A percentile compares a stretch with the other conserved stretches of the same genome.
Conservation (phyloP, 2,113 vertebrate species). For the Halichoeres trimaculatus region DNA sequence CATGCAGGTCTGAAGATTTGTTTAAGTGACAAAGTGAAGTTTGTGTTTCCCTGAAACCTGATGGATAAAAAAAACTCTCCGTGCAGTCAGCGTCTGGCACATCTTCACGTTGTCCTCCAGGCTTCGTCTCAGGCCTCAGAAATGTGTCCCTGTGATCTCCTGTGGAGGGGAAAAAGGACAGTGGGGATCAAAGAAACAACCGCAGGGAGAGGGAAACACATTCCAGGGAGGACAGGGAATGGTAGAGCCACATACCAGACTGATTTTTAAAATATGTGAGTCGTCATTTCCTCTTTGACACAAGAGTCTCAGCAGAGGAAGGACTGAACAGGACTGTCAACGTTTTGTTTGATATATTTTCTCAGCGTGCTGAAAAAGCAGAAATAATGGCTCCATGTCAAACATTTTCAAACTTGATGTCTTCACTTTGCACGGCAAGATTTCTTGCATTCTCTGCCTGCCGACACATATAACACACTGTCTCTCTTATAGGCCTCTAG, state of each 20-base stretch:
- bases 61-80: slow-evolving; percentile 8
- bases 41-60: slow-evolving; percentile 6
- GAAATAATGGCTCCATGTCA: slow-evolving; percentile 13
- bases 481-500: neutral
- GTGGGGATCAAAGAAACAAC: neutral
- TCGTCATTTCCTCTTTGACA: neutral
- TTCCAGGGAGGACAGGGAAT: neutral
- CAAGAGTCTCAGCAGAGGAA: neutral
- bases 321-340: neutral
- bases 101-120: slow-evolving; percentile 12
- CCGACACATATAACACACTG: neutral
- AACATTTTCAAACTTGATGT: neutral
- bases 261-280: neutral
- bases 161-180: slow-evolving; percentile 61
- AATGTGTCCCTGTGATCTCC: slow-evolving; percentile 59
- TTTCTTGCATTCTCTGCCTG: neutral
- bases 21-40: neutral
- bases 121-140: slow-evolving; percentile 60
- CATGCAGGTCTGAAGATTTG: neutral
- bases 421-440: neutral
- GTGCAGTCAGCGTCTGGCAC: neutral
- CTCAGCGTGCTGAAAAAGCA: neutral
- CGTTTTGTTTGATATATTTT: slow-evolving; percentile 1
- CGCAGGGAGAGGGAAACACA: neutral
- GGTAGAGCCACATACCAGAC: neutral